Percentiles rank a stretch among this genome's conserved stretches.
These are phyloP conservation scores for Spea hammondii DNA, from an alignment of 2,797 vertebrate species.

Conservation along the genomic window DNA sequence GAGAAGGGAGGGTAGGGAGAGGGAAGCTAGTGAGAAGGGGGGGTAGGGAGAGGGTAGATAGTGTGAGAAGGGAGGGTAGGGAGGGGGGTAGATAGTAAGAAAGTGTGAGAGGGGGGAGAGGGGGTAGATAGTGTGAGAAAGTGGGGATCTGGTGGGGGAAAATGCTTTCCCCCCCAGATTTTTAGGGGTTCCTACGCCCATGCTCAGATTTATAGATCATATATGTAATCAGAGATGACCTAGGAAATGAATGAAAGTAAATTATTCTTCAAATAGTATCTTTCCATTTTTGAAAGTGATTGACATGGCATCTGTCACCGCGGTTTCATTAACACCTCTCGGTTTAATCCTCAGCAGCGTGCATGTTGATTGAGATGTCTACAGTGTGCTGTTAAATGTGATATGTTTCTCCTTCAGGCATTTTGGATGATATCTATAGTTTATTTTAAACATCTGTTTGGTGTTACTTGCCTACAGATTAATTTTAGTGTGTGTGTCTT, in stretches of 20 bases:
- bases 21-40: no score
- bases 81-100: no score
- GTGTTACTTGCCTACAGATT: background rate
- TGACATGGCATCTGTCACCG: slow-evolving; percentile 16
- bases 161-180: no score
- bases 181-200: no score
- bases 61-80: no score
- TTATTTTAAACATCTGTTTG: background rate
- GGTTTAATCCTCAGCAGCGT: background rate
- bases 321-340: slow-evolving; percentile 14
- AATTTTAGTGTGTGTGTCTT: background rate
- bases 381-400: background rate
- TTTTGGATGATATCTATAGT: background rate
- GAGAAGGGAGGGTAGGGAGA: no score
- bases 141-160: no score
- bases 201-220: no score
- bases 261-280: background rate
- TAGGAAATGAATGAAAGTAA: background rate
- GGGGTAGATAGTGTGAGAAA: no score
- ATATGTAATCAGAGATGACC: no score
- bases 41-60: no score
- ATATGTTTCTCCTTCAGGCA: background rate
- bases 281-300: background rate
- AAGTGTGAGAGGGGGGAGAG: no score
- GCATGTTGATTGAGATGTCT: background rate